Evolutionary conservation across 2,888 invertebrate species (phyloP), one percentile per base, ranked within the genome.

Genomic region (Agapetus fuscipes): DNA sequence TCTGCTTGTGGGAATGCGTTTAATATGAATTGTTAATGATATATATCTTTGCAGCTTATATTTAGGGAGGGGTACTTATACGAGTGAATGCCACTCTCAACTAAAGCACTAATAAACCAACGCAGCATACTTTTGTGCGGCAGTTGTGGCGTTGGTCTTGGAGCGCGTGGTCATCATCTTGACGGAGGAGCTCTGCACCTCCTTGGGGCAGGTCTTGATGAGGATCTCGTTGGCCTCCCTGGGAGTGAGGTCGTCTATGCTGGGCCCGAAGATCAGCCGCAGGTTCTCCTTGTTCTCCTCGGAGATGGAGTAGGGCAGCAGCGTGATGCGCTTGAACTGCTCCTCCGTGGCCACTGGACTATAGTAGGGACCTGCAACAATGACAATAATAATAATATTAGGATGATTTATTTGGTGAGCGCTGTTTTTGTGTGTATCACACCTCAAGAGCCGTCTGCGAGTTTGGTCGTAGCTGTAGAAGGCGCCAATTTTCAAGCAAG

Each of bases 181-280:
- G 55, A 62, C 67, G 31, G 61, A 49, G 28, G 59, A 57, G 56
- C 56, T 64, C 53, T 59, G 65, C 39, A 53, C 60, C 52, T 78
- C 75, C 57, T 71, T 73, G 7, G 80, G 79, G 49, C 83, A 82
- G 15, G 86, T 81, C 51, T 80, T 75, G 3, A 87, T 74, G 45
- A 90, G 66, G 48, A 90, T 80, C 50, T 84, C 83, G 59, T 88
- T 86, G 1, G 89, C 89, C 64, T 88, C 85, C 48, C 75, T 74
- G 17, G 74, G 62, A 45, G 67, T 79, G 33, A 91, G 65, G 57
- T 89, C 88, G 51, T 80, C 80, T 51, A 83, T 62, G 28, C 54
- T 53, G 1, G 59, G 53, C 3, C 63, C 63, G 60, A 80, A 86
- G 49, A 85, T 71, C 6, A 64, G 58, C 56, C 80, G 80, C 31